Conservation (phyloP, 2,888 invertebrate genomes). For the Drosophila anomelani region DNA sequence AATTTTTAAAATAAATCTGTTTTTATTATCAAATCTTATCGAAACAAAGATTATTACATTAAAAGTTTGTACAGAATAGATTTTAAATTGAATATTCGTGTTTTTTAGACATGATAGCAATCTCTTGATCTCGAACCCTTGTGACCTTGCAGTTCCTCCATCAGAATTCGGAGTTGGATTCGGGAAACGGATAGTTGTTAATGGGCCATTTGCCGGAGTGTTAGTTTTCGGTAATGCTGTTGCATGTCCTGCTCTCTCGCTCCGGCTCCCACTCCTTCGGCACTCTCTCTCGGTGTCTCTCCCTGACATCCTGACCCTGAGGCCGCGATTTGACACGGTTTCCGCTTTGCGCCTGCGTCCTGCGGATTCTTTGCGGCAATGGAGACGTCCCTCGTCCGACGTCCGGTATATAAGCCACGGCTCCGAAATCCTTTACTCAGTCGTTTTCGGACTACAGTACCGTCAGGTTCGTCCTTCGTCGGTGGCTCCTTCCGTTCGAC, state of each 20-base stretch:
- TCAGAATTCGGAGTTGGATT: constrained; percentile 4
- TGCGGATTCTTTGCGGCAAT: constrained; percentile 27
- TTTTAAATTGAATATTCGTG: not conserved
- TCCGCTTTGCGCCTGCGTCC: constrained; percentile 73
- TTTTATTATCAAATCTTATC: not conserved
- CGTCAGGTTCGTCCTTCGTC: constrained; percentile 46
- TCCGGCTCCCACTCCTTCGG: constrained; percentile 19
- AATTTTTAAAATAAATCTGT: not conserved
- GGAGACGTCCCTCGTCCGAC: not conserved
- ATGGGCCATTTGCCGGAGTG: constrained; percentile 14
- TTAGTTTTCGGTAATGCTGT: constrained; percentile 49
- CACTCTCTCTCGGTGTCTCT: constrained; percentile 22
- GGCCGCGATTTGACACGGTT: constrained; percentile 61
- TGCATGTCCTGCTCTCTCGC: constrained; percentile 43
- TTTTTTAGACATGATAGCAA: not conserved
- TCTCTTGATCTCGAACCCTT: constrained; percentile 8
- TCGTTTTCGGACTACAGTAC: constrained; percentile 70
- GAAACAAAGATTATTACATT: not conserved
- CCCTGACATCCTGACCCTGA: constrained; percentile 34
- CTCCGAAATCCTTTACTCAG: constrained; percentile 61
- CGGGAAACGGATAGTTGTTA: constrained; percentile 15
- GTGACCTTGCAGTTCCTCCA: not conserved
- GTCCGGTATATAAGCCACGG: constrained; percentile 53
- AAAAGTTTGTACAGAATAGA: not conserved
- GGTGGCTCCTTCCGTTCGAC: not conserved